Evolutionary conservation across 2,797 vertebrate species (phyloP).

Genomic region (Molossus alvarezi): DNA sequence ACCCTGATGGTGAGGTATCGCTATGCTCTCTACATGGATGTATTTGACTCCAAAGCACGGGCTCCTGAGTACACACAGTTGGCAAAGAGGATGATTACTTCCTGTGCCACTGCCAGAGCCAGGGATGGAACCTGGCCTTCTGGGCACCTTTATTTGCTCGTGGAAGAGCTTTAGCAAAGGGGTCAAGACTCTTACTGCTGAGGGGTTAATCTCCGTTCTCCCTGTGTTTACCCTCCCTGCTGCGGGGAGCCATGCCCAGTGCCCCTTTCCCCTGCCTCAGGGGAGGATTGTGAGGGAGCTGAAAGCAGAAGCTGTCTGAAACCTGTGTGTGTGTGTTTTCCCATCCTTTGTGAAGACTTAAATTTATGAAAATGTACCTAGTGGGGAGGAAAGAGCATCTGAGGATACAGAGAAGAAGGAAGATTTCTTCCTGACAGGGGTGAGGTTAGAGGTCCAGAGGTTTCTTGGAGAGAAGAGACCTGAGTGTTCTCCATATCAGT

Average conservation of each 20-base stretch:
- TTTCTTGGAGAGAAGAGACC: not conserved
- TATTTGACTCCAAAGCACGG: constrained; percentile 21
- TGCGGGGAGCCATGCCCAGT: not conserved
- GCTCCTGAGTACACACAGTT: not conserved
- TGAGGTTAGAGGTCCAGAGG: not conserved
- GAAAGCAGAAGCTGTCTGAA: not conserved
- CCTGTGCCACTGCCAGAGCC: not conserved
- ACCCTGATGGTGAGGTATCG: not conserved
- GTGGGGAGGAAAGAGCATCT: not conserved
- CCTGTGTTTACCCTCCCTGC: not conserved
- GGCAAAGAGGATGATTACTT: not conserved
- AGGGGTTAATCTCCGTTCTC: not conserved
- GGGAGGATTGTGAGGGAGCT: not conserved
- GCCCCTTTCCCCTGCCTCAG: not conserved
- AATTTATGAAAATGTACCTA: constrained; percentile 2
- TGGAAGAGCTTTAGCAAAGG: not conserved
- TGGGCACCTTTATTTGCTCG: not conserved
- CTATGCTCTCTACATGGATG: not conserved
- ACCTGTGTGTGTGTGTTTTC: not conserved
- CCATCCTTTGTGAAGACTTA: not conserved
- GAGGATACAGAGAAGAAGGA: not conserved
- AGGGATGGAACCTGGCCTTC: not conserved
- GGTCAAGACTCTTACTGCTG: not conserved
- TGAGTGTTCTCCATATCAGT: not conserved
- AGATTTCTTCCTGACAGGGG: not conserved